phyloP scores from a whole-genome alignment of 2,797 vertebrate species.

The Ctenopoma multispine region DNA sequence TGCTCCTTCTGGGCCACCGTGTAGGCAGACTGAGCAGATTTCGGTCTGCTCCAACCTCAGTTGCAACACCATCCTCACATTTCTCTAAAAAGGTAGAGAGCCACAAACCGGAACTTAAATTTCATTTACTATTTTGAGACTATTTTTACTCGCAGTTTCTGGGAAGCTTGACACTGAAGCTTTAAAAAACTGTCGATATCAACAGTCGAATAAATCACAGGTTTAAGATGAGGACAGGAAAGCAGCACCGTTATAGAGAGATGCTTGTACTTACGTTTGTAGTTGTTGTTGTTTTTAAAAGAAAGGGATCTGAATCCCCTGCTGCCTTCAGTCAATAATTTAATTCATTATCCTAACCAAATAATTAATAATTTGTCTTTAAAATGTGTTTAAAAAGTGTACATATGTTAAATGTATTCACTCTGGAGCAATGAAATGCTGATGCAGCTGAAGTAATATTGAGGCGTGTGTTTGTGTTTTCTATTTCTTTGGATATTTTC shows the following conservation, averaged over 20 bases:
- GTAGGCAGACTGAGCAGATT: conserved; percentile 9
- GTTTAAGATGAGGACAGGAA: background rate
- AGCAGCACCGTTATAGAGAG: background rate
- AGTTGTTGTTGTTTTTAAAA: background rate
- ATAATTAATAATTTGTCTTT: background rate
- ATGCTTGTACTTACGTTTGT: background rate
- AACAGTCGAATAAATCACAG: background rate
- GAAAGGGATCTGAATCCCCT: background rate
- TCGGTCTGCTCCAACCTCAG: conserved; percentile 22
- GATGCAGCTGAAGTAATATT: background rate
- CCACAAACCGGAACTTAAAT: background rate
- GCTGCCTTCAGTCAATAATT: background rate
- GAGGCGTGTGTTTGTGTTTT: background rate
- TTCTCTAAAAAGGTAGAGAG: background rate
- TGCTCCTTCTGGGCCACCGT: conserved; percentile 17
- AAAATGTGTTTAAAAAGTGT: background rate
- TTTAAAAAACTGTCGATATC: background rate
- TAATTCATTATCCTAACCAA: background rate
- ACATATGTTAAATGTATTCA: background rate
- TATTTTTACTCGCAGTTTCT: conserved; percentile 26
- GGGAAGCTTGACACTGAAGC: background rate
- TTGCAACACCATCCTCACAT: conserved; percentile 38
- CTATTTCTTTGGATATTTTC: background rate
- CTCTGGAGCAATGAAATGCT: background rate
- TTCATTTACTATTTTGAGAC: too few species aligned